Conservation (phyloP, 2,888 invertebrate species). For the Caenorhabditis sp. region DNA sequence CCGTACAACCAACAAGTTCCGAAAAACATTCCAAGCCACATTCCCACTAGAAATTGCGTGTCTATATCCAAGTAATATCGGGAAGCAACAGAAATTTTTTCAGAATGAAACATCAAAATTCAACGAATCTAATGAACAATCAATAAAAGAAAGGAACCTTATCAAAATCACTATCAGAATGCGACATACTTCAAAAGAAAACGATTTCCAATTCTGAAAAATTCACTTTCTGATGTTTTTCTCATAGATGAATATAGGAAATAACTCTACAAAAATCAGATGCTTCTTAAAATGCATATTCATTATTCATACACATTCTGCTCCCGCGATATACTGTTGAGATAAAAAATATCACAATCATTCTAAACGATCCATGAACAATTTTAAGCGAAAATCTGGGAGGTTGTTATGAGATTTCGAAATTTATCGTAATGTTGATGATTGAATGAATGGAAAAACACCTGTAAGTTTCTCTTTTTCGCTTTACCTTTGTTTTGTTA, state of each 20-base stretch:
- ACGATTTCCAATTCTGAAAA: neutral
- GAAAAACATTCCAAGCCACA: neutral
- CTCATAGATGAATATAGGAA: neutral
- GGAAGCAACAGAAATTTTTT: neutral
- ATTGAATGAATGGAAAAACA: neutral
- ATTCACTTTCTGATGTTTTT: neutral
- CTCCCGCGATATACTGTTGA: neutral
- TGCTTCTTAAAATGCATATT: neutral
- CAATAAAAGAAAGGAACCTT: neutral
- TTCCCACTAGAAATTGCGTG: neutral
- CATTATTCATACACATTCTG: neutral
- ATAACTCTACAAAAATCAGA: neutral
- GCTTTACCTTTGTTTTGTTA: too few relatives aligned
- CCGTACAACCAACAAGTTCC: neutral
- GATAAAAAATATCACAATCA: neutral
- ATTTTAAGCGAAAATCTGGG: neutral
- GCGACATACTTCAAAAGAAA: neutral
- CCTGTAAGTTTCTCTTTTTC: neutral
- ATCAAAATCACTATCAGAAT: neutral
- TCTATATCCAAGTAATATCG: neutral
- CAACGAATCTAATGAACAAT: neutral
- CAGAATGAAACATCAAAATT: neutral
- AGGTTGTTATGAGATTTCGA: neutral
- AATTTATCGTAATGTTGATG: neutral
- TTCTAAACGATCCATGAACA: neutral